Conservation (phyloP, 2,797 vertebrate species). For the Bradypodion pumilum region DNA sequence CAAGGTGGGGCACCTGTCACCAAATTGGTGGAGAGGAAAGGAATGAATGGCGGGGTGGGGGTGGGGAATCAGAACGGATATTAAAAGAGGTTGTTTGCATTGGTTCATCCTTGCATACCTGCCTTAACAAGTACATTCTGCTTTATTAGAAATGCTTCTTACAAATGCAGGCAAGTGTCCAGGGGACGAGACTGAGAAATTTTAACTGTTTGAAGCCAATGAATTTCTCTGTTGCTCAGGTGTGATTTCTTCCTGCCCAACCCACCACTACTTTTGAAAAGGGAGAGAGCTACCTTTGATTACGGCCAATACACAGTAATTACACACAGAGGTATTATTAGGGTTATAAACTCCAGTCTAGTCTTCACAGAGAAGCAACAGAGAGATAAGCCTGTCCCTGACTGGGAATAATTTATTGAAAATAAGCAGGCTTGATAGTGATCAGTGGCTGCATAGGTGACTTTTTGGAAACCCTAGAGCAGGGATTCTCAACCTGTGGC, state of each 20-base stretch:
- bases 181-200: not conserved
- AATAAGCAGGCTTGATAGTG: too few relatives aligned
- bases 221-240: not conserved
- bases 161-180: not conserved
- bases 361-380: not conserved
- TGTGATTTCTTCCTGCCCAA: not conserved
- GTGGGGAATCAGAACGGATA: not conserved
- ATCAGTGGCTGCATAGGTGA: too few relatives aligned
- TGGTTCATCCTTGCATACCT: constrained; percentile 8
- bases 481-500: too few relatives aligned
- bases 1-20: constrained; percentile 17
- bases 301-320: not conserved
- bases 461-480: too few relatives aligned
- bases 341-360: not conserved
- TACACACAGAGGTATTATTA: not conserved
- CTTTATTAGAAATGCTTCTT: not conserved
- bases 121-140: not conserved
- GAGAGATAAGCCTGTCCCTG: not conserved
- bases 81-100: constrained; percentile 2
- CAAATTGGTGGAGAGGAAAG: not conserved
- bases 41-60: not conserved
- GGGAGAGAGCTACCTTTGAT: not conserved
- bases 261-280: not conserved
- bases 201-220: not conserved
- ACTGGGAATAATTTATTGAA: too few relatives aligned